phyloP scores from a whole-genome alignment of 1,140 invertebrate species.

The Diachasmimorpha longicaudata region DNA sequence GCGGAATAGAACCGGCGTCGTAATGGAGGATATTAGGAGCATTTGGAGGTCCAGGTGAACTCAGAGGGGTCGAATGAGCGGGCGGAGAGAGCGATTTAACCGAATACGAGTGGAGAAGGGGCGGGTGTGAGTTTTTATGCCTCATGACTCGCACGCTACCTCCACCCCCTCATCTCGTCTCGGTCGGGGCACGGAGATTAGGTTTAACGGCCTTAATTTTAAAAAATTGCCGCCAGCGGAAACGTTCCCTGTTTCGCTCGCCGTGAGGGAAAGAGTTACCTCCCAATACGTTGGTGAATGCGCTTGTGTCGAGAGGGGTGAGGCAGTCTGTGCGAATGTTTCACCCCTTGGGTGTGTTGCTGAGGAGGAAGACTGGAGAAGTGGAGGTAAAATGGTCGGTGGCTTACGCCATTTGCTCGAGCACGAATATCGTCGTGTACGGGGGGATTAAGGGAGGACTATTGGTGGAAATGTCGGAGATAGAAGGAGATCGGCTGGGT shows the following conservation, averaged over 20 bases:
- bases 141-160: conserved; percentile 24
- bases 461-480: conserved; percentile 11
- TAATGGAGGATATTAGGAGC: not conserved
- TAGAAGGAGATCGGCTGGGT: not conserved
- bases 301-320: not conserved
- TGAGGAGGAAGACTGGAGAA: not conserved
- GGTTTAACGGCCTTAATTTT: conserved; percentile 58
- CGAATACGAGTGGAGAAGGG: not conserved
- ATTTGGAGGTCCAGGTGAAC: not conserved
- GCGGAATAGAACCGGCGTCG: not conserved
- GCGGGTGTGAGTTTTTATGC: conserved; percentile 40
- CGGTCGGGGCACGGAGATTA: conserved; percentile 44
- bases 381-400: not conserved
- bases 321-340: not conserved
- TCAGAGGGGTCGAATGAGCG: not conserved
- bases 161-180: conserved; percentile 18
- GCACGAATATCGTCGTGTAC: conserved; percentile 6
- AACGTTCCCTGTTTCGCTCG: conserved; percentile 24
- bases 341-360: not conserved
- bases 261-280: conserved; percentile 9
- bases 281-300: not conserved
- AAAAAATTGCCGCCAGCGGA: conserved; percentile 47
- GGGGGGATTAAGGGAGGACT: conserved; percentile 14
- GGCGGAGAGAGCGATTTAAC: conserved; percentile 21
- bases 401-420: conserved; percentile 22